A percentile compares a stretch with the other conserved stretches of the same genome.
phyloP scores from a whole-genome alignment of 2,797 vertebrate species.

The Pampus argenteus region DNA sequence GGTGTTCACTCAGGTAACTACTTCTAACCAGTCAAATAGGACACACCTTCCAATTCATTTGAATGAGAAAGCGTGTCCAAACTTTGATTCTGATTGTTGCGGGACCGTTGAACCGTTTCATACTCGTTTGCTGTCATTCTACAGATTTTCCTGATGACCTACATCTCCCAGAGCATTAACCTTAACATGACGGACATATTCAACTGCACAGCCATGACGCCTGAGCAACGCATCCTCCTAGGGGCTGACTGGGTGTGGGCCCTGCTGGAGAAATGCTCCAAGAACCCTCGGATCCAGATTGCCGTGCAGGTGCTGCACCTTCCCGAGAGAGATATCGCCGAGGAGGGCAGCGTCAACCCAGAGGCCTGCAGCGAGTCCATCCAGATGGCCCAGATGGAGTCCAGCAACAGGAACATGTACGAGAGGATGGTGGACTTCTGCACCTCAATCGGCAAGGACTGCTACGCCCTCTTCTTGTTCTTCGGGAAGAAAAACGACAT shows the following conservation, averaged over 20 bases:
- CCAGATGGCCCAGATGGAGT: slow-evolving; percentile 73
- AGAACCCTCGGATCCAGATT: slow-evolving; percentile 82
- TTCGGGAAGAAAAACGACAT: slow-evolving; percentile 76
- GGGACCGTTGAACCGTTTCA: neutral
- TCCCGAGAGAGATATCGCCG: slow-evolving; percentile 29
- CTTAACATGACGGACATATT: slow-evolving; percentile 73
- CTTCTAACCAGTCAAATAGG: neutral
- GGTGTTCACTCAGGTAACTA: slow-evolving; percentile 72
- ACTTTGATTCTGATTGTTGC: neutral
- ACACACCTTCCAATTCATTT: too few species aligned
- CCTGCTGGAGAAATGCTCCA: slow-evolving; percentile 74
- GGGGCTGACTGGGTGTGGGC: slow-evolving; percentile 87
- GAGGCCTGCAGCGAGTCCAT: slow-evolving; percentile 67
- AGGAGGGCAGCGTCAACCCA: neutral
- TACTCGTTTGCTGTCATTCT: neutral
- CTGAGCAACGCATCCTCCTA: slow-evolving; percentile 80
- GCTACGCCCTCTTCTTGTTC: slow-evolving; percentile 85
- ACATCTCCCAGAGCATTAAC: slow-evolving; percentile 77
- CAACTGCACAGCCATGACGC: slow-evolving; percentile 84
- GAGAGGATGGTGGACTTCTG: slow-evolving; percentile 85
- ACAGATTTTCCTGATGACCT: slow-evolving; percentile 86
- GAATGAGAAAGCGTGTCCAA: too few species aligned
- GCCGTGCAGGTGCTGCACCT: slow-evolving; percentile 79
- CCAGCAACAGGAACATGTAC: slow-evolving; percentile 56
- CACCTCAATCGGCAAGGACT: slow-evolving; percentile 80